Base-by-base conservation (phyloP, 2,797 vertebrate genomes). In the Rhodeus uyekii region DNA sequence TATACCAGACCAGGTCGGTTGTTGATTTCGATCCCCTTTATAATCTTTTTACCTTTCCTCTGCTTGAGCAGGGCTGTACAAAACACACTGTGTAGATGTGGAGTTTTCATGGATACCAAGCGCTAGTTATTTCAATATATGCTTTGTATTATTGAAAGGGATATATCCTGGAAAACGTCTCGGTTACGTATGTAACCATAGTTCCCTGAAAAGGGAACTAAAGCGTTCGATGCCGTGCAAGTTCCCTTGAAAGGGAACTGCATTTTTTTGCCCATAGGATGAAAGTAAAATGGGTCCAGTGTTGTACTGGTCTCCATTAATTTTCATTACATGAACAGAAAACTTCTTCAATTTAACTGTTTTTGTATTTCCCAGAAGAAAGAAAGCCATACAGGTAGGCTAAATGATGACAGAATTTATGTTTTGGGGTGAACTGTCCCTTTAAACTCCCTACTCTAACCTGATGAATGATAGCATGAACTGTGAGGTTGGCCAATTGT, bases 41-140 rank as follows among this genome's bases (percentile, higher is more conserved):
- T 82, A 44, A 76, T 76, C 50, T 76, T 44, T 24, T 76, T 48
- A 76, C 73, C 73, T 60, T 48, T 48, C 9, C 50, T 58, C 14
- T 60, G 48, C 73, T 53, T 29, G 8, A 67, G 48, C 36, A 58
- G 10, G n/a, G 38, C 36, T 75, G 46, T 72, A 24, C 46, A 68
- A 69, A 68, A 22, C 80, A 68, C 19, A 22, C 36, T 44, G 60
- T 55, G 48, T 24, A 9, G 58, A 81, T 14, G 12, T 27, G 38
- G 16, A 10, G 32, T 73, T 46, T 69, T 68, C 7, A 38, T 67
- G 61, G 76, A 78, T 22, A 36, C 76, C 61, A 36, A 76, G 58
- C 14, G 13, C 27, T 48, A 29, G 27, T 16, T 76, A 2, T 29
- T 50, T 53, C 22, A 81, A 39, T 18, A 19, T 38, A 64, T 36